These are phyloP conservation scores for Byasa hedistus DNA, from an alignment of 2,888 invertebrate species.

Conservation along the genomic window DNA sequence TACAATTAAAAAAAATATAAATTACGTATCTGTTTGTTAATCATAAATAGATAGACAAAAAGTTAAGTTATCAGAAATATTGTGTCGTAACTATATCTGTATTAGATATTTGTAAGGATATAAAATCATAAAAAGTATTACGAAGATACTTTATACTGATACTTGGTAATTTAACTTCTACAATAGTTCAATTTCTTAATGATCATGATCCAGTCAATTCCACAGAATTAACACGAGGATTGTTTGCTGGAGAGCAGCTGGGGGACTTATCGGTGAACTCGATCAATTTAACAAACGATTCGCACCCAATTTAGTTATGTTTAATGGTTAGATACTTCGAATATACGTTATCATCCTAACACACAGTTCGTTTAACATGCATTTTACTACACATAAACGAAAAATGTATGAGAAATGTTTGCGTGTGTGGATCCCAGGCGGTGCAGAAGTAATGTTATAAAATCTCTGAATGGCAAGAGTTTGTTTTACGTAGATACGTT, in stretches of 20 bases:
- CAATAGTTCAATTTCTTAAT: neutral
- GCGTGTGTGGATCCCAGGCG: no score
- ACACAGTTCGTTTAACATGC: no score
- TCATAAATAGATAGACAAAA: no score
- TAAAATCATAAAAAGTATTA: no score
- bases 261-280: constrained; percentile 1
- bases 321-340: neutral
- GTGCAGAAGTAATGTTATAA: neutral
- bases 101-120: no score
- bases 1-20: no score
- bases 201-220: neutral
- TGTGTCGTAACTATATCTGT: no score
- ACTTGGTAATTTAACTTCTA: neutral
- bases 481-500: constrained; percentile 5
- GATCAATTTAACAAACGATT: constrained; percentile 5
- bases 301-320: neutral
- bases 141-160: neutral
- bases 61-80: no score
- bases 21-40: no score
- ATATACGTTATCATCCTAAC: neutral
- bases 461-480: neutral
- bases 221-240: neutral
- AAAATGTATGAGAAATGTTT: no score
- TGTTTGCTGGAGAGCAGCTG: constrained; percentile 13
- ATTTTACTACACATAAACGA: no score